Conservation (phyloP, 1,140 invertebrate genomes). For the Elysia chlorotica region DNA sequence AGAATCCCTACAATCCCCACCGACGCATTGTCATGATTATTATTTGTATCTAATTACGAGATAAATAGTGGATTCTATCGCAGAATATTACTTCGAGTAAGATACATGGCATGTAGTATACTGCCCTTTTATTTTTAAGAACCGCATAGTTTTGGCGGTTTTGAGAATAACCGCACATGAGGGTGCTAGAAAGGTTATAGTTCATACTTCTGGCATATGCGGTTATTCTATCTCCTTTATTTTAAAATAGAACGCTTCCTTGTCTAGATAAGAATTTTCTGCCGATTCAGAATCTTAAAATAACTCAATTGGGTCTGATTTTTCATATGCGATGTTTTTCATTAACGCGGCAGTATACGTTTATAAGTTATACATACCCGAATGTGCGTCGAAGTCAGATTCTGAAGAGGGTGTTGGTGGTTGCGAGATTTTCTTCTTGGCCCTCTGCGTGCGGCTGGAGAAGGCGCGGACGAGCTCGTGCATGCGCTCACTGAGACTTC, state of each 20-base stretch:
- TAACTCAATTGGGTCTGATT: not conserved
- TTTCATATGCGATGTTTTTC: not conserved
- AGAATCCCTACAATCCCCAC: too few relatives aligned
- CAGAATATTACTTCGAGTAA: not conserved
- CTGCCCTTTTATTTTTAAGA: not conserved
- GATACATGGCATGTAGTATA: not conserved
- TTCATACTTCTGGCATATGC: not conserved
- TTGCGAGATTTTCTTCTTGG: constrained; percentile 53
- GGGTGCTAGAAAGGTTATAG: not conserved
- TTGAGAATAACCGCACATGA: not conserved
- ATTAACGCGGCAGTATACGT: not conserved
- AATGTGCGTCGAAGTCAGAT: not conserved
- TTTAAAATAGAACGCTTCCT: not conserved
- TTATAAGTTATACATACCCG: not conserved
- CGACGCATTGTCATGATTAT: not conserved
- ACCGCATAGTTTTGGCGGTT: not conserved
- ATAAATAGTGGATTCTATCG: not conserved
- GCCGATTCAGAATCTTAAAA: not conserved
- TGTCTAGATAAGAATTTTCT: not conserved
- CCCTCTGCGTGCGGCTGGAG: constrained; percentile 52
- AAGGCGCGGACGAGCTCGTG: constrained; percentile 53
- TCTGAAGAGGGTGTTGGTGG: constrained; percentile 45
- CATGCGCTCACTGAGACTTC: constrained; percentile 52
- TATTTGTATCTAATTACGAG: not conserved
- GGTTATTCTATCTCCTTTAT: not conserved